Conservation (phyloP, 2,888 invertebrate species). For the Vanessa cardui region DNA sequence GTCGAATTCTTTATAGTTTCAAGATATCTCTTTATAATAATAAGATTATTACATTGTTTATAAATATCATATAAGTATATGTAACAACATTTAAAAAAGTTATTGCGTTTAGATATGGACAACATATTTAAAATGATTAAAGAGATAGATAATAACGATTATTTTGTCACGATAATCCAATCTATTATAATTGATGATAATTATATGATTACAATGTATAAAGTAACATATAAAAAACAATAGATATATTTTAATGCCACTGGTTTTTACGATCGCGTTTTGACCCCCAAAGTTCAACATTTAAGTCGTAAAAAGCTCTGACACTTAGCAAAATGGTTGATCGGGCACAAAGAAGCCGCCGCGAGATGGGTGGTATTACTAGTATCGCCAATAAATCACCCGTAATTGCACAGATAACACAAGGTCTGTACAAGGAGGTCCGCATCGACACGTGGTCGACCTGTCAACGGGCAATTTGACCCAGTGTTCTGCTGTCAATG, state of each 20-base stretch:
- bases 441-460: slow-evolving; percentile 24
- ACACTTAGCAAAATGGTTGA: slow-evolving; percentile 50
- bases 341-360: slow-evolving; percentile 46
- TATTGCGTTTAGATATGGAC: too few species aligned
- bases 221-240: neutral
- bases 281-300: slow-evolving; percentile 33
- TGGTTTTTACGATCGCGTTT: neutral
- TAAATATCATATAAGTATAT: too few species aligned
- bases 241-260: neutral
- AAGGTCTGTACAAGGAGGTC: slow-evolving; percentile 20
- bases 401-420: slow-evolving; percentile 36
- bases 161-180: too few species aligned
- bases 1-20: too few species aligned
- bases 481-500: slow-evolving; percentile 29
- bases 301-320: slow-evolving; percentile 36
- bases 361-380: slow-evolving; percentile 53
- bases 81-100: too few species aligned
- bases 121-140: too few species aligned
- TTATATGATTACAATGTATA: neutral
- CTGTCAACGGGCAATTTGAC: slow-evolving; percentile 29
- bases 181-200: too few species aligned
- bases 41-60: too few species aligned
- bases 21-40: too few species aligned
- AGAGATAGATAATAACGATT: too few species aligned
- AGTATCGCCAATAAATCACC: slow-evolving; percentile 42